Conservation (phyloP, 2,797 vertebrate genomes). For the Channa striata region DNA sequence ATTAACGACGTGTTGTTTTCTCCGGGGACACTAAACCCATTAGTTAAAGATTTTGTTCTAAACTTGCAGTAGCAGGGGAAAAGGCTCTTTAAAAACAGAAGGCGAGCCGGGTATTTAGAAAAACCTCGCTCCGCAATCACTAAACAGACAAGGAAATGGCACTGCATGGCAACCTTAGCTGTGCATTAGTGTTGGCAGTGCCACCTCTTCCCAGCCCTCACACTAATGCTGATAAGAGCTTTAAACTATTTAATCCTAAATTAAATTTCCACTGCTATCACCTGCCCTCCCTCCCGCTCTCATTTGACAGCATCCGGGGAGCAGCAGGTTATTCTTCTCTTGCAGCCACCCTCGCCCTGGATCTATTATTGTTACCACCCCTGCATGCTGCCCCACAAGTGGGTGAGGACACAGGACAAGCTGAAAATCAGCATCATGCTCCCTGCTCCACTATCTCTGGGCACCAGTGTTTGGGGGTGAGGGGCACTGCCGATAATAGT, state of each 20-base stretch:
- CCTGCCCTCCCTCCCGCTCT: neutral
- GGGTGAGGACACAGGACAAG: constrained; percentile 11
- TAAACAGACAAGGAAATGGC: constrained; percentile 1
- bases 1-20: neutral
- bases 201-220: neutral
- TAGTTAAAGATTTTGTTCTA: constrained; percentile 35
- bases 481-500: constrained; percentile 22
- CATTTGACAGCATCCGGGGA: constrained; percentile 1
- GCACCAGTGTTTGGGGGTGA: constrained; percentile 23
- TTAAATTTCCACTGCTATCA: constrained; percentile 3
- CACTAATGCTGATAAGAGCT: constrained; percentile 20
- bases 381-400: constrained; percentile 5
- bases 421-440: constrained; percentile 37
- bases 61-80: constrained; percentile 1
- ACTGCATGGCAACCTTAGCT: constrained; percentile 4
- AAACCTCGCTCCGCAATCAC: constrained; percentile 5
- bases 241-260: constrained; percentile 14
- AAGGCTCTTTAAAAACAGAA: constrained; percentile 25
- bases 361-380: constrained; percentile 1
- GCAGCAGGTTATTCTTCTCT: constrained; percentile 26
- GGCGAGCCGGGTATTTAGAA: constrained; percentile 28
- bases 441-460: constrained; percentile 19
- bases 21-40: constrained; percentile 18
- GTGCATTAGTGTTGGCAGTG: constrained; percentile 20
- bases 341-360: neutral